phyloP scores from a whole-genome alignment of 2,113 vertebrate species.

The Dendrocopos noguchii region DNA sequence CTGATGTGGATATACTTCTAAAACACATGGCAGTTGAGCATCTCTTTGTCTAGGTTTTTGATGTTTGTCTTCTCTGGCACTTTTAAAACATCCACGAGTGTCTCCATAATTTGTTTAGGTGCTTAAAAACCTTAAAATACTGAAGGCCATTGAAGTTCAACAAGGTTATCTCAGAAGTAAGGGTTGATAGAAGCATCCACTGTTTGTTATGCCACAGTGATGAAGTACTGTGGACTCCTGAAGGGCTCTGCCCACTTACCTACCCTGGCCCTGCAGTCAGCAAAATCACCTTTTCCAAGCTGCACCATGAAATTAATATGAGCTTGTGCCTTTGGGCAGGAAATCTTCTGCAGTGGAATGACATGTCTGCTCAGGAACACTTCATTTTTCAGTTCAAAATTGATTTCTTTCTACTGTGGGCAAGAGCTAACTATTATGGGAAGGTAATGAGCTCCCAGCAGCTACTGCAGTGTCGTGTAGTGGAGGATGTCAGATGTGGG shows the following conservation, averaged over 20 bases:
- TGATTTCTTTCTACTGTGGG: conserved; percentile 22
- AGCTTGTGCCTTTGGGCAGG: not conserved
- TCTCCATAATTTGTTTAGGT: not conserved
- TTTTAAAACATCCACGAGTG: not conserved
- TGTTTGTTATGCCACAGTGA: not conserved
- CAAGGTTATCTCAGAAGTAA: not conserved
- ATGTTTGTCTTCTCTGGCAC: not conserved
- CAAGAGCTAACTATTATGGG: not conserved
- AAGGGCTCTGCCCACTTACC: not conserved
- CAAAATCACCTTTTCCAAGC: not conserved
- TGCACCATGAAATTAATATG: not conserved
- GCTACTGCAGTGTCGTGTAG: not conserved
- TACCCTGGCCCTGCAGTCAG: accelerated
- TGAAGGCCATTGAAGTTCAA: not conserved
- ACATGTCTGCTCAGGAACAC: not conserved
- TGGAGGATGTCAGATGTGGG: not conserved
- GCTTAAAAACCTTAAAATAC: not conserved
- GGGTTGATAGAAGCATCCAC: not conserved
- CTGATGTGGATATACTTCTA: not conserved
- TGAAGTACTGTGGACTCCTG: not conserved
- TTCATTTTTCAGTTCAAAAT: conserved; percentile 25
- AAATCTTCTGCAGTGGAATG: not conserved
- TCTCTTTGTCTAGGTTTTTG: not conserved
- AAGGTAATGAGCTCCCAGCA: not conserved
- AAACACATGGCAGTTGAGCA: not conserved